A percentile compares a stretch with the other conserved stretches of the same genome.
phyloP scores from a whole-genome alignment of 1,140 invertebrate genomes.

The Araneus ventricosus region DNA sequence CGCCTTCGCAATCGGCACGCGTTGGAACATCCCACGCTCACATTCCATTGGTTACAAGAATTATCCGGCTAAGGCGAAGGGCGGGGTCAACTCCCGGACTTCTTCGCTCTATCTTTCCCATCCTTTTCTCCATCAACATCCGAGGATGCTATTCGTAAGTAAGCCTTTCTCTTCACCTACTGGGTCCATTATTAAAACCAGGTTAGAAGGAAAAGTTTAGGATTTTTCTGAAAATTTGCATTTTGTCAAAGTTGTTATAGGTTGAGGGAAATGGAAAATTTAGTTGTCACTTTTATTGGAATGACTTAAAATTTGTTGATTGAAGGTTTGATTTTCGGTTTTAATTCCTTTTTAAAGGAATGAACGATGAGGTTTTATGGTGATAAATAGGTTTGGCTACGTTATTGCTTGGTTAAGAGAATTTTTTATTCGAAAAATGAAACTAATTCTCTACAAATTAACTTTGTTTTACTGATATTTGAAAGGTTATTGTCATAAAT shows the following conservation, averaged over 20 bases:
- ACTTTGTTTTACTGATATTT: too few species aligned
- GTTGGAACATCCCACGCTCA: slow-evolving; percentile 33
- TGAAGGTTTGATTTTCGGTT: too few species aligned
- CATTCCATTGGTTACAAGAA: slow-evolving; percentile 34
- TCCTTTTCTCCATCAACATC: slow-evolving; percentile 46
- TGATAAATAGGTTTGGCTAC: too few species aligned
- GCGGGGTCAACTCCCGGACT: slow-evolving; percentile 19
- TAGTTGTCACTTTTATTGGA: too few species aligned
- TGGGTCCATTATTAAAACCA: not conserved
- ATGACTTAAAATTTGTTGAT: too few species aligned
- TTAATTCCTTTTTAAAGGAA: too few species aligned
- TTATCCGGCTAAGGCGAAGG: not conserved
- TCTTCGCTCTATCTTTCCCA: slow-evolving; percentile 62
- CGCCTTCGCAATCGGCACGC: slow-evolving; percentile 11
- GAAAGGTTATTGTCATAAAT: too few species aligned
- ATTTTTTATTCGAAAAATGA: too few species aligned
- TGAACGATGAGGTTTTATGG: too few species aligned
- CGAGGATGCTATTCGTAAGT: slow-evolving; percentile 43
- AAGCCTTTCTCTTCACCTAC: not conserved
- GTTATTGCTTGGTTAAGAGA: too few species aligned
- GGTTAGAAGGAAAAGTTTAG: not conserved
- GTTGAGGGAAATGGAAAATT: not conserved
- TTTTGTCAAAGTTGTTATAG: not conserved
- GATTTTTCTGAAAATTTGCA: not conserved
- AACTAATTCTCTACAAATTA: too few species aligned